These are phyloP conservation scores for Puma concolor DNA, from an alignment of 2,113 vertebrate genomes.

Conservation along the genomic window DNA sequence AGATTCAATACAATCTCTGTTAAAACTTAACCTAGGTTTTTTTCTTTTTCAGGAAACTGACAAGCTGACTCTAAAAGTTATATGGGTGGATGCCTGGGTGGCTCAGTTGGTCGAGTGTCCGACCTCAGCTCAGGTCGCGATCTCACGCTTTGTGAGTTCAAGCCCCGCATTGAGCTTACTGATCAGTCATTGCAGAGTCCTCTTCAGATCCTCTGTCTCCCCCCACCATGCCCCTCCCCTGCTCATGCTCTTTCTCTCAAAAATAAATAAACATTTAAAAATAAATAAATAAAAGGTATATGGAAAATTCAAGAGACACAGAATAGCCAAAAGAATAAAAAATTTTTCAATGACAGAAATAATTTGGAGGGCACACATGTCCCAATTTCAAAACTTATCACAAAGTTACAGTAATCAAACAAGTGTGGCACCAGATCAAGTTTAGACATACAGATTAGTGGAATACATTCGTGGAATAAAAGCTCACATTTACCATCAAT, in stretches of 20 bases:
- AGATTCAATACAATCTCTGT: neutral
- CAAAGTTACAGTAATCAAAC: neutral
- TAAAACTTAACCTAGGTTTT: neutral
- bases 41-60: neutral
- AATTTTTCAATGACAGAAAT: neutral
- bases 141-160: no score
- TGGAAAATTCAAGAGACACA: neutral
- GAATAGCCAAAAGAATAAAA: neutral
- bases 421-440: neutral
- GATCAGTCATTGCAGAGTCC: no score
- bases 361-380: neutral
- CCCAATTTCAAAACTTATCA: neutral
- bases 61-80: neutral
- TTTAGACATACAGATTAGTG: neutral
- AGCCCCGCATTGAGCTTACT: no score
- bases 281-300: neutral
- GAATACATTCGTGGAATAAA: neutral
- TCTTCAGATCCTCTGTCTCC: no score
- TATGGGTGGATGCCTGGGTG: no score
- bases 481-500: neutral
- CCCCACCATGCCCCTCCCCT: no score
- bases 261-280: no score
- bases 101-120: no score
- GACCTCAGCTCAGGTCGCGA: no score
- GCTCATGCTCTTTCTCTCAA: no score